Conservation (phyloP, 2,113 vertebrate species). For the Pipra filicauda region DNA sequence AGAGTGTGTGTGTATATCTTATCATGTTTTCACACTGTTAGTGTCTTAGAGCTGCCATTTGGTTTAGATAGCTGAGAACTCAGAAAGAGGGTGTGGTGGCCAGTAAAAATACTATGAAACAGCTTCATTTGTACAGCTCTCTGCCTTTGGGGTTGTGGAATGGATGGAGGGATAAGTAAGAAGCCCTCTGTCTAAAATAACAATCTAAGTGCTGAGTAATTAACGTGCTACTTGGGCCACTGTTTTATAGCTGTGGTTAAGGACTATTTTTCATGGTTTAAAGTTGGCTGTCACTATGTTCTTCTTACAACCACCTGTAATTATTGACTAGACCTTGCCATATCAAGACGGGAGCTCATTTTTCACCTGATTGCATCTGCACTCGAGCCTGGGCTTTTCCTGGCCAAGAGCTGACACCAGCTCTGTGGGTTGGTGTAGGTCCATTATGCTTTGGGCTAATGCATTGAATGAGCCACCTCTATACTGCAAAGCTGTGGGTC, state of each 20-base stretch:
- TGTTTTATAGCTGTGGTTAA: neutral
- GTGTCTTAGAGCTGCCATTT: neutral
- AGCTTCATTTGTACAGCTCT: neutral
- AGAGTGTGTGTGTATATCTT: neutral
- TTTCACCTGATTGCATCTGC: neutral
- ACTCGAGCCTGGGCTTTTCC: neutral
- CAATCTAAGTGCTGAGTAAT: neutral
- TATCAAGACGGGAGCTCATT: neutral
- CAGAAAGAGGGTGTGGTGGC: neutral
- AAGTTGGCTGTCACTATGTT: neutral
- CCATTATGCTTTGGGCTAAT: neutral
- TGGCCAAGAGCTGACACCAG: neutral
- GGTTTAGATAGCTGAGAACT: neutral
- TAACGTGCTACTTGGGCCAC: neutral
- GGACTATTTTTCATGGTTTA: neutral
- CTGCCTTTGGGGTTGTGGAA: neutral
- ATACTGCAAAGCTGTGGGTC: neutral
- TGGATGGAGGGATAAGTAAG: neutral
- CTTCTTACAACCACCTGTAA: neutral
- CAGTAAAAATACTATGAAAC: neutral
- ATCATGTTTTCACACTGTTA: neutral
- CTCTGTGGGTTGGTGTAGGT: neutral
- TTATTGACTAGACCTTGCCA: neutral
- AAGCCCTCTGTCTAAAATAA: neutral
- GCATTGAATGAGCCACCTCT: neutral